These are phyloP conservation scores for Ceratitis capitata DNA, from an alignment of 1,140 invertebrate species.

Conservation along the genomic window DNA sequence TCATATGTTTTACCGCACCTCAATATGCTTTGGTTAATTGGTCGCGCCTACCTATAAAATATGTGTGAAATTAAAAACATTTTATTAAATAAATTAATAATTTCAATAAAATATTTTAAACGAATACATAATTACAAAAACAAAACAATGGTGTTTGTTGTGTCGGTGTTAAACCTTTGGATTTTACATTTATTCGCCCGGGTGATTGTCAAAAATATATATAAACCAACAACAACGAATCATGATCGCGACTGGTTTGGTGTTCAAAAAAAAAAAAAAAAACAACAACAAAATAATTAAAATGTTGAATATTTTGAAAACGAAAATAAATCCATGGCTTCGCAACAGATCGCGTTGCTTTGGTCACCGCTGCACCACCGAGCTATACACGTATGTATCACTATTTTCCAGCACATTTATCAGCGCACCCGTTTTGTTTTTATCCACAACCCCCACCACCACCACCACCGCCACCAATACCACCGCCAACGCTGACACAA, in stretches of 20 bases:
- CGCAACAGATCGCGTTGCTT: slow-evolving; percentile 64
- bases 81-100: too few relatives aligned
- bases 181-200: background rate
- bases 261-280: background rate
- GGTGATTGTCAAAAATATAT: background rate
- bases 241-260: background rate
- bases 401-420: slow-evolving; percentile 67
- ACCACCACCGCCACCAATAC: slow-evolving; percentile 54
- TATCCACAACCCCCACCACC: slow-evolving; percentile 65
- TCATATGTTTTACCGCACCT: slow-evolving; percentile 8
- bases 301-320: background rate
- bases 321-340: background rate
- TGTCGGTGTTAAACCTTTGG: background rate
- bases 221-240: background rate
- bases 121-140: background rate
- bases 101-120: too few relatives aligned
- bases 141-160: background rate
- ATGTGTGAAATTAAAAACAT: too few relatives aligned
- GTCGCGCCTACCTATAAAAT: background rate
- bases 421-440: slow-evolving; percentile 66
- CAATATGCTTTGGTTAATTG: slow-evolving; percentile 1
- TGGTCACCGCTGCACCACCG: slow-evolving; percentile 67
- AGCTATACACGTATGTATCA: slow-evolving; percentile 69
- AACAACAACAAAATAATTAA: slow-evolving; percentile 1
- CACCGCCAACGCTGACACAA: slow-evolving; percentile 51